Evolutionary conservation across 1,140 invertebrate genomes (phyloP), one percentile per base, ranked within the genome.

Genomic region (Telenomus remus): DNA sequence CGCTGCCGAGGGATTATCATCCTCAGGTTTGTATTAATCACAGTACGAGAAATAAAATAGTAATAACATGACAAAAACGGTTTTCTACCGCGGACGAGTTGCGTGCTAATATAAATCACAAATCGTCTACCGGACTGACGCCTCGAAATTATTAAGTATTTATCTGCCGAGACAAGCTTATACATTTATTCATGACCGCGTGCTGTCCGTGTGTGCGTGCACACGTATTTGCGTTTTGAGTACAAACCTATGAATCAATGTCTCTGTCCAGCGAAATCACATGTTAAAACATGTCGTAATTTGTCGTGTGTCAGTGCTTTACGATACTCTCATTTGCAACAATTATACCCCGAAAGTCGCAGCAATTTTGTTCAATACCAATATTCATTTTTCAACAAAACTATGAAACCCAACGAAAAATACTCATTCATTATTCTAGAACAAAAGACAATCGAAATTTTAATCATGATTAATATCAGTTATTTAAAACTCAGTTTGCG

Each of bases 111-210:
- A 72, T 72, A 77, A 77, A 77, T 77, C 69, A 77, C 64, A 47
- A 69, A 68, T 77, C 69, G 69, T 77, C 69, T 60, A 68, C 56
- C 56, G 53, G 49, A 72, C 19, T 63, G 68, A 77, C 59, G 69
- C 19, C 68, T 77, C 27, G 49, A 76, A 76, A 72, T 76, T 77
- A 72, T 72, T 68, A 72, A 77, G 75, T 72, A 77, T 77, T 77
- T 71, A 72, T 77, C 68, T 69, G 68, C 63, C 66, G 63, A 71
- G 63, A 72, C 56, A 64, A 69, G 61, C 63, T 77, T 72, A 72
- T 72, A 68, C 74, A 72, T 77, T 71, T 72, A 77, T 72, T 72
- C 74, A 77, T 72, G 57, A 12, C 47, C 49, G 19, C 46, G 57
- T 39, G 3, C 1, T 35, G 68, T 68, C 68, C 61, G 57, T 43